Evolutionary conservation across 1,140 invertebrate genomes (phyloP).

Genomic region (Macrocentrus cingulum): DNA sequence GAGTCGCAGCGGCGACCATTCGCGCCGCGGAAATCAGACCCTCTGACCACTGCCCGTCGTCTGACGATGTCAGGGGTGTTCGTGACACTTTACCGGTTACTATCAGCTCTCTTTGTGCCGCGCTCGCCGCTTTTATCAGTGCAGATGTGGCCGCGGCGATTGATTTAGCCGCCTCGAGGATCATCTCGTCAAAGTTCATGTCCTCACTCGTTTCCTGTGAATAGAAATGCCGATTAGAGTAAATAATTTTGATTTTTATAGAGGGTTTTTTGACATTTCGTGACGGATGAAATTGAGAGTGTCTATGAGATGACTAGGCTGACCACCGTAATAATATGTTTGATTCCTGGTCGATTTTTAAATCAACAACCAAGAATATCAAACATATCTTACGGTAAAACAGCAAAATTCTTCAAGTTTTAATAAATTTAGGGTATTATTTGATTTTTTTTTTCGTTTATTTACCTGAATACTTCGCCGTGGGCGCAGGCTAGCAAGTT

Average conservation of each 20-base stretch:
- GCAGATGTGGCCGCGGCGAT: constrained; percentile 96
- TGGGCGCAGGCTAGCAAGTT: constrained; percentile 88
- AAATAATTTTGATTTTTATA: not conserved
- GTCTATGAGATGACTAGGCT: constrained; percentile 22
- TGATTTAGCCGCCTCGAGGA: constrained; percentile 95
- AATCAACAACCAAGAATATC: constrained; percentile 99
- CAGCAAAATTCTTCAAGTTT: constrained; percentile 16
- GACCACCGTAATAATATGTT: constrained; percentile 92
- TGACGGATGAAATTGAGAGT: constrained; percentile 15
- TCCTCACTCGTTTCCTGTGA: constrained; percentile 87
- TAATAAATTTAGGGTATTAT: no score
- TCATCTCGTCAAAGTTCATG: constrained; percentile 98
- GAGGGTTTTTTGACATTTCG: not conserved
- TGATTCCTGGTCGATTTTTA: constrained; percentile 93
- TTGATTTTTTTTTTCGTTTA: no score
- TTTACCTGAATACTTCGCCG: constrained; percentile 70
- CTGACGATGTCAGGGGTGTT: constrained; percentile 77
- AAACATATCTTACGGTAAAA: constrained; percentile 95
- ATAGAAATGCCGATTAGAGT: not conserved
- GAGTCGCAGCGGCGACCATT: constrained; percentile 94
- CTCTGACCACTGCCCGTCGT: constrained; percentile 99
- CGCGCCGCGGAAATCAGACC: constrained; percentile 94
- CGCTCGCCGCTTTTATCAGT: constrained; percentile 92
- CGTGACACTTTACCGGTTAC: constrained; percentile 76
- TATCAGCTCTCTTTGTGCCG: constrained; percentile 92